These are phyloP conservation scores for Mugil cephalus DNA, from an alignment of 2,113 vertebrate species.

Conservation along the genomic window DNA sequence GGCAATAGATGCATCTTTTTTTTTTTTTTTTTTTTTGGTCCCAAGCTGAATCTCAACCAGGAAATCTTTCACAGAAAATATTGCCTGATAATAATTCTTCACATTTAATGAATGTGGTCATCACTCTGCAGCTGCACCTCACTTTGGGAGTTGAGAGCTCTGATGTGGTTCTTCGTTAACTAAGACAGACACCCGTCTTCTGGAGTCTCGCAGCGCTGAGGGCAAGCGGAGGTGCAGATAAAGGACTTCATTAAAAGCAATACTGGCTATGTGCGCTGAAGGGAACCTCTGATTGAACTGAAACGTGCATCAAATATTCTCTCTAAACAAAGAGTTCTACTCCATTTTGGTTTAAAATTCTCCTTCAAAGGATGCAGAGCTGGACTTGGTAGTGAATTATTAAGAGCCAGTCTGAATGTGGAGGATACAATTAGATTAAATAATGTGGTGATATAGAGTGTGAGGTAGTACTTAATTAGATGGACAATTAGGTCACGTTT, in stretches of 20 bases:
- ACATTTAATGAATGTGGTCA: slow-evolving; percentile 61
- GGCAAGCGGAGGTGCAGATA: slow-evolving; percentile 29
- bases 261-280: slow-evolving; percentile 32
- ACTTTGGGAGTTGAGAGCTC: slow-evolving; percentile 25
- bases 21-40: neutral
- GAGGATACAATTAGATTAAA: neutral
- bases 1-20: neutral
- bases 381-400: slow-evolving; percentile 46
- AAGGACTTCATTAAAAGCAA: slow-evolving; percentile 63
- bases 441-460: neutral
- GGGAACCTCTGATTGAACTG: slow-evolving; percentile 42
- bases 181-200: slow-evolving; percentile 25
- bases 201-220: slow-evolving; percentile 11
- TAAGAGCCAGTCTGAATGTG: slow-evolving; percentile 11
- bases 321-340: slow-evolving; percentile 47
- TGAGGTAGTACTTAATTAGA: neutral
- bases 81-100: slow-evolving; percentile 14
- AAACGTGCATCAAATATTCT: slow-evolving; percentile 50
- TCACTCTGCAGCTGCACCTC: slow-evolving; percentile 44
- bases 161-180: slow-evolving; percentile 43
- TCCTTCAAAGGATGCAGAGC: slow-evolving; percentile 24
- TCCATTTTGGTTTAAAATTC: slow-evolving; percentile 17
- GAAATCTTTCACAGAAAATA: slow-evolving; percentile 11
- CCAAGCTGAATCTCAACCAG: neutral
- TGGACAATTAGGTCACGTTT: neutral